A percentile compares a stretch with the other conserved stretches of the same genome.
These are phyloP conservation scores for Sympetrum striolatum DNA, from an alignment of 2,888 invertebrate genomes.

Conservation along the genomic window DNA sequence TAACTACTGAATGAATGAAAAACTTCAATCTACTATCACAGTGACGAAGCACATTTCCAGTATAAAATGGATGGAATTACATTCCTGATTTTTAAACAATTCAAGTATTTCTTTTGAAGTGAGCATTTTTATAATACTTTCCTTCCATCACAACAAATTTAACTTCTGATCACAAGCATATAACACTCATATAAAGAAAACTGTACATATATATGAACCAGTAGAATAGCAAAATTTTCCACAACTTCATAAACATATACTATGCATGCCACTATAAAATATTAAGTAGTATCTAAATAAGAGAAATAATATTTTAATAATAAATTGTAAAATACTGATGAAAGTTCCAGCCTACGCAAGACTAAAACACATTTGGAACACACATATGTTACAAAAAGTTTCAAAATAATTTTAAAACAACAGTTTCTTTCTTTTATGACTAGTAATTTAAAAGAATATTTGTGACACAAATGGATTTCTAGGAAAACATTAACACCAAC, in stretches of 20 bases:
- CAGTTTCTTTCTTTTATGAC: constrained; percentile 6
- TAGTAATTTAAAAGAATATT: constrained; percentile 7
- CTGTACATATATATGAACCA: constrained; percentile 40
- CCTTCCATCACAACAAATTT: constrained; percentile 27
- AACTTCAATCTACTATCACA: constrained; percentile 20
- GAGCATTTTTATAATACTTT: background rate
- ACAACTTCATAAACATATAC: constrained; percentile 28
- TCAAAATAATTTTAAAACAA: constrained; percentile 13
- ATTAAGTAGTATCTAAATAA: background rate
- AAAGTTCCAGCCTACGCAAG: background rate
- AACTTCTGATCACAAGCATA: constrained; percentile 31
- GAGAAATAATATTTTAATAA: background rate
- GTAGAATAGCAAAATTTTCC: constrained; percentile 15
- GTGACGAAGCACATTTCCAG: constrained; percentile 2
- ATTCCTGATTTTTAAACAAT: constrained; percentile 25
- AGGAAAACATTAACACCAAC: constrained; percentile 34
- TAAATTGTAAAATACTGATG: constrained; percentile 24
- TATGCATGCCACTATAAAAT: constrained; percentile 23
- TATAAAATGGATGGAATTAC: constrained; percentile 40
- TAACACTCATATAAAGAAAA: constrained; percentile 40
- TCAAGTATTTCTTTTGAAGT: background rate
- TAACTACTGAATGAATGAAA: background rate
- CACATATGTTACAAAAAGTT: background rate
- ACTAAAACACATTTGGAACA: constrained; percentile 12
- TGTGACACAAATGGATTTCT: constrained; percentile 22